Evolutionary conservation across 2,113 vertebrate genomes (phyloP), one percentile per base, ranked within the genome.

Genomic region (Passer domesticus): DNA sequence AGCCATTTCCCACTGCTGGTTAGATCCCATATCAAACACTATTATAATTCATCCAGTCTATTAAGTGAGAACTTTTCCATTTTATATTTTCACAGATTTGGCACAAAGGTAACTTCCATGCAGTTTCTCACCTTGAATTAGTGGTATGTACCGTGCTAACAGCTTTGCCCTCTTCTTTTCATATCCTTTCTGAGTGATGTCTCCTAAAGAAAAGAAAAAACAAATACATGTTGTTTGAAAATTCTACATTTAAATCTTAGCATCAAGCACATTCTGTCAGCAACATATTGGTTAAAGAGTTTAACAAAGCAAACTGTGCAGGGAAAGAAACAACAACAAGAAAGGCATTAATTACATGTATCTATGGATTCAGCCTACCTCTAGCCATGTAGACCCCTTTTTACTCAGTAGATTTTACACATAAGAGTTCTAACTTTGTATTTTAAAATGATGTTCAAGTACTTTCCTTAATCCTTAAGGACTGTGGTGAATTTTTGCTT

Each of bases 161-260:
- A 98, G 95, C 92, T 98, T 98, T 7, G 98, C 98, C 76, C 97
- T 97, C 94, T 98, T 98, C 97, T 98, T 98, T 59, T 98, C 98
- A 82, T 98, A 98, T 23, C 98, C 98, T 70, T 98, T 98, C 53
- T 98, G 98, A 89, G 98, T 98, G 94, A 98, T 98, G 87, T 98
- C 98, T 87, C 98, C 98, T 98, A 87, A 56, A 97, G 76, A 53
- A 95, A 94, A 3, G 59, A 96, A 63, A 17, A 72, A 78, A 89
- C 11, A 78, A 63, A 85, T n/a, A 47, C 21, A 62, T 20, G 30
- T 53, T 37, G n/a, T 33, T 70, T 37, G 19, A 49, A 83, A 72
- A 59, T 68, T 30, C n/a, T 27, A 16, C 49, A 60, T 43, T 75
- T 59, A 37, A 47, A 60, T 55, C 13, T 72, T 50, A 43, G 25